A percentile compares a stretch with the other conserved stretches of the same genome.
Conservation (phyloP, 2,888 invertebrate genomes). For the Napeogenes inachia region DNA sequence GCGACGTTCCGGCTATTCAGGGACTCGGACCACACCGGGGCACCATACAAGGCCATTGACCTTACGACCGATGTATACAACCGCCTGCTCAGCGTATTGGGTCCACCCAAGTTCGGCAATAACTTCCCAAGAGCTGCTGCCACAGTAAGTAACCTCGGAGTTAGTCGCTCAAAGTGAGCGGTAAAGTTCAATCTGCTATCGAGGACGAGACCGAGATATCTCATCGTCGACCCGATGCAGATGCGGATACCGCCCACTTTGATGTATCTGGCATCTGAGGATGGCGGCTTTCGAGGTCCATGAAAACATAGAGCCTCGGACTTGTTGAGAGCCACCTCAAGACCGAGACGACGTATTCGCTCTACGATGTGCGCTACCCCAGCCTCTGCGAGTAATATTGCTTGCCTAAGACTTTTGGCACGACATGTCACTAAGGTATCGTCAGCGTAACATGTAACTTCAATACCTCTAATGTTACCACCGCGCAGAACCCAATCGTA, state of each 20-base stretch:
- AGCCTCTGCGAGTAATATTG: background rate
- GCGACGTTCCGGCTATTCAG: background rate
- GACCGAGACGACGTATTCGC: conserved; percentile 2
- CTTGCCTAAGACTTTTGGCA: background rate
- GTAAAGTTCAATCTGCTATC: conserved; percentile 24
- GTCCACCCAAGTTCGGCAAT: conserved; percentile 16
- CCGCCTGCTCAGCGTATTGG: conserved; percentile 16
- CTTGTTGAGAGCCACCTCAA: conserved; percentile 5
- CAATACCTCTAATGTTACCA: too few species aligned
- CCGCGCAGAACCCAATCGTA: too few species aligned
- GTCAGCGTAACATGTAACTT: background rate
- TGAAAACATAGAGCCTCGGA: conserved; percentile 22
- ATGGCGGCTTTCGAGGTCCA: conserved; percentile 3
- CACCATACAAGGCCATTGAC: conserved; percentile 12
- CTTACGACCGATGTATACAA: conserved; percentile 11
- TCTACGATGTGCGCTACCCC: background rate
- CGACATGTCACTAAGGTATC: background rate
- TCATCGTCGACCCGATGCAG: conserved; percentile 9
- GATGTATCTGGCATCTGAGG: conserved; percentile 15
- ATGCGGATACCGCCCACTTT: conserved; percentile 11
- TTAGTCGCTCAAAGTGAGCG: conserved; percentile 18
- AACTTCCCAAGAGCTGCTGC: conserved; percentile 20
- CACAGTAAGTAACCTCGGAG: conserved; percentile 11
- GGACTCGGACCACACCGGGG: conserved; percentile 12
- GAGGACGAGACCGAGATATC: conserved; percentile 19